phyloP scores from a whole-genome alignment of 1,140 invertebrate genomes.

The Dufourea novaeangliae region DNA sequence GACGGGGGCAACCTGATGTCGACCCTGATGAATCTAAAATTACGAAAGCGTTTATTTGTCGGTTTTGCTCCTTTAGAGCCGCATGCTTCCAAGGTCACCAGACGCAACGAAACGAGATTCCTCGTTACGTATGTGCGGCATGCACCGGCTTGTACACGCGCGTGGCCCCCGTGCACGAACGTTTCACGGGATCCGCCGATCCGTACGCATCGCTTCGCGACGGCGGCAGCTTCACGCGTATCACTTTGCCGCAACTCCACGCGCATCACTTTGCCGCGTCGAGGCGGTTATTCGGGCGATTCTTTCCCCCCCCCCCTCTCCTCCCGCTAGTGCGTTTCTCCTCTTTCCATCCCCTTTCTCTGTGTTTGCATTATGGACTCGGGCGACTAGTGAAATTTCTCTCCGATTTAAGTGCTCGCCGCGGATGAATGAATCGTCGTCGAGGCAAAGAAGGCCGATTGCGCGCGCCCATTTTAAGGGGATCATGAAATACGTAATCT shows the following conservation, averaged over 20 bases:
- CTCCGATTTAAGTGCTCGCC: neutral
- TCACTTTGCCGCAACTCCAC: neutral
- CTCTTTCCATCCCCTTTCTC: no score
- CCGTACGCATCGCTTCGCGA: neutral
- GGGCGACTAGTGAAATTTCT: neutral
- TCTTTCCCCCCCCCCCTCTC: no score
- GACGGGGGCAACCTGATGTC: conserved; percentile 1
- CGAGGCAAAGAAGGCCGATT: neutral
- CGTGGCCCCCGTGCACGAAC: neutral
- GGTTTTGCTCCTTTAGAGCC: conserved; percentile 35
- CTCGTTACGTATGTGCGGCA: conserved; percentile 51
- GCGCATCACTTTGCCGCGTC: neutral
- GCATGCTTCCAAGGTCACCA: conserved; percentile 34
- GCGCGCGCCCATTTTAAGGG: no score
- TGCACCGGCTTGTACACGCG: conserved; percentile 17
- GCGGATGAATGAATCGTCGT: neutral
- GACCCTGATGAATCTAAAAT: conserved; percentile 48
- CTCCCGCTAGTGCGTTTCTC: neutral
- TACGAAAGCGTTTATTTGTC: conserved; percentile 48
- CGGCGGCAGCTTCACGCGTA: neutral
- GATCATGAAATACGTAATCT: no score
- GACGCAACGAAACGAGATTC: conserved; percentile 54
- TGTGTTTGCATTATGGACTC: neutral
- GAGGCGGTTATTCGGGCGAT: neutral
- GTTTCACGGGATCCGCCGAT: neutral